Evolutionary conservation across 2,888 invertebrate genomes (phyloP).

Genomic region (Coelopa pilipes): DNA sequence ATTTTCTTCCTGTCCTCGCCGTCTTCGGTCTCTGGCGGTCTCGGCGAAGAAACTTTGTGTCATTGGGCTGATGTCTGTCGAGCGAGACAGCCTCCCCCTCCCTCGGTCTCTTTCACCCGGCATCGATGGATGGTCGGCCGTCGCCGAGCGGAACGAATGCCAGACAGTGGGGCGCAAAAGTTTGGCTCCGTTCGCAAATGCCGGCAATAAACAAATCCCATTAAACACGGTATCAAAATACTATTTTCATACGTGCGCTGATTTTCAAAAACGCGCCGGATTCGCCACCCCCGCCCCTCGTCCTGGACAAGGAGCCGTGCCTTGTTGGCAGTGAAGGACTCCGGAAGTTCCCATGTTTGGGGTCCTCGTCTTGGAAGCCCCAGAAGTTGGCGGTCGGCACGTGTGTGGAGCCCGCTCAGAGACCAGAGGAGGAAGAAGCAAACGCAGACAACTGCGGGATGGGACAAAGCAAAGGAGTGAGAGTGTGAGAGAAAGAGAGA

Average conservation of each 20-base stretch:
- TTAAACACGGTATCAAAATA: slow-evolving; percentile 65
- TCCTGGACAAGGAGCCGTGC: no score
- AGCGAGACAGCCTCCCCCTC: not conserved
- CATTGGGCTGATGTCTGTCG: slow-evolving; percentile 26
- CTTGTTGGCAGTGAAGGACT: not conserved
- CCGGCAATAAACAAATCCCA: slow-evolving; percentile 66
- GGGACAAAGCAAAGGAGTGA: no score
- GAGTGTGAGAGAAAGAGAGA: no score
- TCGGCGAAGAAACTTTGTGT: slow-evolving; percentile 33
- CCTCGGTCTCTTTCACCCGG: not conserved
- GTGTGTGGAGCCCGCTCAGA: no score
- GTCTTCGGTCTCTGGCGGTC: not conserved
- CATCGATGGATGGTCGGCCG: not conserved
- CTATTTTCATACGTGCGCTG: slow-evolving; percentile 62
- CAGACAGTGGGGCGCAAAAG: slow-evolving; percentile 12
- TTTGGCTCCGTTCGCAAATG: slow-evolving; percentile 55
- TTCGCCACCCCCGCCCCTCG: no score
- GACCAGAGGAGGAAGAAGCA: no score
- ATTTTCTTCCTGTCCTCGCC: slow-evolving; percentile 2
- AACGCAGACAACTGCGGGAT: no score
- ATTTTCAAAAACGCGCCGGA: slow-evolving; percentile 48
- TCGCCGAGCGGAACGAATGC: slow-evolving; percentile 25
- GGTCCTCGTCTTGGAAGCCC: no score
- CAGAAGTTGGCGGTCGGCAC: no score
- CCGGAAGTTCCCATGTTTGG: no score